Percentiles rank a stretch among this genome's conserved stretches.
phyloP scores from a whole-genome alignment of 2,888 invertebrate genomes.

The Polietes domitor region DNA sequence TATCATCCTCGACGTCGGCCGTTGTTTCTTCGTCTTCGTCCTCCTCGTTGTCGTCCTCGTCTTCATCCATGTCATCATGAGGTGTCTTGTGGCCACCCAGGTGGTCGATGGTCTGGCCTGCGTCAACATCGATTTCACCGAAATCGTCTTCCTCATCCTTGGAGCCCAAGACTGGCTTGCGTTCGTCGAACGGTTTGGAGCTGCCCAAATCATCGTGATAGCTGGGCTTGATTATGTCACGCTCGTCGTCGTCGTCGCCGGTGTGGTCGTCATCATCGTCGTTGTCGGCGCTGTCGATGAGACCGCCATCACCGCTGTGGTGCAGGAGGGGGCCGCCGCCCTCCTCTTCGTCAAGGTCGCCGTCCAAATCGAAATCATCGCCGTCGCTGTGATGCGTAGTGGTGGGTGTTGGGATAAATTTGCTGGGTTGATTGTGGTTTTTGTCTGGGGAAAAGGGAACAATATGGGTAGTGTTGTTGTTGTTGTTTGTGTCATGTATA shows the following conservation, averaged over 20 bases:
- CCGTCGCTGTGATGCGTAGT: constrained; percentile 57
- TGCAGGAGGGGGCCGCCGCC: constrained; percentile 71
- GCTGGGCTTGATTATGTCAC: constrained; percentile 59
- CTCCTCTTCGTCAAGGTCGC: constrained; percentile 70
- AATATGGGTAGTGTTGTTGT: constrained; percentile 62
- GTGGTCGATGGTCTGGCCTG: constrained; percentile 61
- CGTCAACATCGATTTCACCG: constrained; percentile 65
- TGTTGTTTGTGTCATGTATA: constrained; percentile 53
- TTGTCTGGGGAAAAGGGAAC: constrained; percentile 63
- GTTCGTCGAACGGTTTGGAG: constrained; percentile 53
- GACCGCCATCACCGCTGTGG: constrained; percentile 70
- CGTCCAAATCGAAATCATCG: constrained; percentile 71
- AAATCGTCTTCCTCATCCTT: constrained; percentile 54
- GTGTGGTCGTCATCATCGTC: constrained; percentile 69
- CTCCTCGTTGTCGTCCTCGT: constrained; percentile 54
- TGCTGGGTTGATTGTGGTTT: constrained; percentile 53
- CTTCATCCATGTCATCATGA: constrained; percentile 63
- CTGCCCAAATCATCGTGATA: constrained; percentile 58
- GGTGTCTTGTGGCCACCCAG: constrained; percentile 38
- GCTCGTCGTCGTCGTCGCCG: constrained; percentile 66
- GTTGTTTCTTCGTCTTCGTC: constrained; percentile 63
- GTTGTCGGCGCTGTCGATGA: constrained; percentile 53
- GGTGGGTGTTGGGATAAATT: constrained; percentile 40
- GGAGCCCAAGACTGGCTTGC: constrained; percentile 33
- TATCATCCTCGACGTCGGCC: constrained; percentile 53